Base-by-base conservation (phyloP, 2,113 vertebrate genomes). In the Labrus mixtus region DNA sequence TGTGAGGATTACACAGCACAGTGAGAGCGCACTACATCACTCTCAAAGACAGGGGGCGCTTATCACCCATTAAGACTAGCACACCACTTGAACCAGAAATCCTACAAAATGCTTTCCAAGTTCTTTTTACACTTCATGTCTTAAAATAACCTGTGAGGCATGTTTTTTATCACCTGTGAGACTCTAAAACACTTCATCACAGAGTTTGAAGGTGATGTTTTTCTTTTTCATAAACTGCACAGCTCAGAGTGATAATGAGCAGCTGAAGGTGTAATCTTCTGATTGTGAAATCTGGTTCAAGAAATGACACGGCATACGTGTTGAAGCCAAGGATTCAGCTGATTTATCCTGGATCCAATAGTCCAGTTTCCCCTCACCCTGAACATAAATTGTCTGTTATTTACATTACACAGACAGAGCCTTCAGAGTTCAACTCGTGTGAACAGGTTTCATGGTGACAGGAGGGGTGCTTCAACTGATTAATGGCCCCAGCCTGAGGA, bases 211-310 rank as follows among this genome's bases (percentile, higher is more conserved):
- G 51, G 29, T 33, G 29, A 33, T 12, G 12, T 45, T 10, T 45
- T 8, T n/a, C 19, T 11, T 6, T 54, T 41, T 23, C 1, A 1
- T 0, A 65, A 29, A 48, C 36, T 39, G 77, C 58, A 45, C 82
- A 76, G 60, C 64, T 71, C 5, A n/a, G 78, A 69, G 80, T 84
- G 87, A 78, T 87, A 77, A 90, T 73, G 62, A 82, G 57, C 66
- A 69, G 66, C 25, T 5, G 50, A 2, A 56, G 20, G 57, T 43
- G 72, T 29, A 29, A 64, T 43, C 9, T 7, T 50, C 55, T 15
- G 43, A 33, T 76, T 62, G 63, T 59, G 56, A 82, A 68, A 43
- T 13, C 29, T 22, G 45, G 46, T 46, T 46, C 45, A 46, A 61
- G 68, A 58, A 53, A 51, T 13, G 33, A 71, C 61, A 37, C 48